These are phyloP conservation scores for Pogona vitticeps DNA, from an alignment of 2,113 vertebrate genomes.

Conservation along the genomic window DNA sequence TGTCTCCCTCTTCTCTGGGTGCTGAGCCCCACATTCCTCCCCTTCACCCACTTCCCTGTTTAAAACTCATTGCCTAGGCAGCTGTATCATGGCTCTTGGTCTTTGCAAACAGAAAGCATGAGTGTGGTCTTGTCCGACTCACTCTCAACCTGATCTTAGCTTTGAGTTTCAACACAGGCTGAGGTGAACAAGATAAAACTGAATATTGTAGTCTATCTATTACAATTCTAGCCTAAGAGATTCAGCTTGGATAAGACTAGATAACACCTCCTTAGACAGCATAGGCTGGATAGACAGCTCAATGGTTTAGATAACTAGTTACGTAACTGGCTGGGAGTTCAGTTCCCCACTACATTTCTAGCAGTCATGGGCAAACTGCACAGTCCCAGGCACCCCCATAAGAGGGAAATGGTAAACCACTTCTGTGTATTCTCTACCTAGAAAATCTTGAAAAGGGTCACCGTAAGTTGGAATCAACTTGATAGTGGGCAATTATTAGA, in stretches of 20 bases:
- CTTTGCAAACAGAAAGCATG: background rate
- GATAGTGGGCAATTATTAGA: too few relatives aligned
- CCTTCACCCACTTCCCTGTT: background rate
- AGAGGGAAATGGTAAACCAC: too few relatives aligned
- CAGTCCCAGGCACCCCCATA: too few relatives aligned
- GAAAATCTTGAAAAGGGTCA: too few relatives aligned
- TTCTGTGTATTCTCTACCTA: too few relatives aligned
- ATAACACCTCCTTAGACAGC: background rate
- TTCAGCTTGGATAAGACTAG: background rate
- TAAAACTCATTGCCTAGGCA: background rate
- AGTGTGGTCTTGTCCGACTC: background rate
- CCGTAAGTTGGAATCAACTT: too few relatives aligned
- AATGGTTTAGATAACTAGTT: too few relatives aligned
- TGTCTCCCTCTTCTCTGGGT: background rate
- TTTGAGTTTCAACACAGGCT: background rate
- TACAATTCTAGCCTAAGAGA: background rate
- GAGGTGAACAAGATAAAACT: too few relatives aligned
- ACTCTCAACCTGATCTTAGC: background rate
- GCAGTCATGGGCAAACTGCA: too few relatives aligned
- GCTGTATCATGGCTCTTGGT: background rate
- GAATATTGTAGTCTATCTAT: background rate
- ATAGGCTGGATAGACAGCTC: too few relatives aligned
- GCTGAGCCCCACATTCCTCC: background rate
- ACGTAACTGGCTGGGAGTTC: too few relatives aligned
- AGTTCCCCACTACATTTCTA: too few relatives aligned